phyloP scores from a whole-genome alignment of 2,113 vertebrate genomes.

The Psammodynastes pulverulentus region DNA sequence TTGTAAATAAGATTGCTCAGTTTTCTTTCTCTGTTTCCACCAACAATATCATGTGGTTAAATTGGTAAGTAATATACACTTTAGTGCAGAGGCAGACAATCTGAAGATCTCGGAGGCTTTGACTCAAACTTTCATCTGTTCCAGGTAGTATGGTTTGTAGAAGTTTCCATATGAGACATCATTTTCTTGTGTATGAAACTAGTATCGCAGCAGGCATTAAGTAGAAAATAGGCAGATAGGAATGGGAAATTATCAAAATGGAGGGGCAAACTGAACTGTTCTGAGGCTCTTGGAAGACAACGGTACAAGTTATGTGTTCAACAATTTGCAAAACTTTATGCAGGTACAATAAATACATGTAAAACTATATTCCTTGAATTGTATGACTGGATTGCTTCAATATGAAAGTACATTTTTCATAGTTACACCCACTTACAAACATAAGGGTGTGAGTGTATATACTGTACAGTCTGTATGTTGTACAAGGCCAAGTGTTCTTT shows the following conservation, averaged over 20 bases:
- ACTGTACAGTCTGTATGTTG: background rate
- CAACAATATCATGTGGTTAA: background rate
- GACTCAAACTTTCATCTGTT: background rate
- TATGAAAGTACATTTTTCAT: background rate
- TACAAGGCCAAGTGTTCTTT: background rate
- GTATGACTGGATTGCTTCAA: background rate
- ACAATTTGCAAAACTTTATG: background rate
- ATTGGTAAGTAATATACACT: background rate
- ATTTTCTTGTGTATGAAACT: background rate
- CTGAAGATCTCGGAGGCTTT: background rate
- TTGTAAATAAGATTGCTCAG: background rate
- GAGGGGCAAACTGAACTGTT: background rate
- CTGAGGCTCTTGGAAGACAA: background rate
- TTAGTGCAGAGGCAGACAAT: background rate
- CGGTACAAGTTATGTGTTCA: background rate
- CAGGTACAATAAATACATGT: background rate
- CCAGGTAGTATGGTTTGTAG: background rate
- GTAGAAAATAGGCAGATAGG: background rate
- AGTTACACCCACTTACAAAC: background rate
- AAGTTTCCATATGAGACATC: background rate
- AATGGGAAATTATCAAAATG: background rate
- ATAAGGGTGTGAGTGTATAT: background rate
- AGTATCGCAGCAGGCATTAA: background rate
- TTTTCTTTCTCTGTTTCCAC: background rate
- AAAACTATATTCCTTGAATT: background rate